Conservation (phyloP, 2,113 vertebrate genomes). For the Kryptolebias marmoratus region DNA sequence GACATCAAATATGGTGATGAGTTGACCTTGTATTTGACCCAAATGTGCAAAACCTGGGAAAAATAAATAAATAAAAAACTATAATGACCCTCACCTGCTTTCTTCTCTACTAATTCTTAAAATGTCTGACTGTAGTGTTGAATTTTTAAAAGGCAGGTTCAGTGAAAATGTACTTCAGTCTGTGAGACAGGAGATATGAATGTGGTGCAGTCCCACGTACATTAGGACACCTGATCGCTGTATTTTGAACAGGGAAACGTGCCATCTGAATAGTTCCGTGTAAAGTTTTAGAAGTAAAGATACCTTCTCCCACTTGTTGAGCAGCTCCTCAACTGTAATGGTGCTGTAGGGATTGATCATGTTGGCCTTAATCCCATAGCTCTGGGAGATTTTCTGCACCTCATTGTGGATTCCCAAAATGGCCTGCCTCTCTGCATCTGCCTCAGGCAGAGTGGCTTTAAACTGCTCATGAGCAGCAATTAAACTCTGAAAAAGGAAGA, state of each 20-base stretch:
- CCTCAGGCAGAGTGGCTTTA: slow-evolving; percentile 83
- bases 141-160: too few relatives aligned
- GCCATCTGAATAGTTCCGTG: neutral
- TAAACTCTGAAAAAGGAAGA: slow-evolving; percentile 83
- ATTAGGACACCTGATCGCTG: too few relatives aligned
- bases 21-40: neutral
- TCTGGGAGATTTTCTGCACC: slow-evolving; percentile 96
- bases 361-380: slow-evolving; percentile 89
- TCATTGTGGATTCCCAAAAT: slow-evolving; percentile 95
- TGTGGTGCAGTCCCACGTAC: too few relatives aligned
- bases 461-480: slow-evolving; percentile 93
- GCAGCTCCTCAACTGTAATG: slow-evolving; percentile 89
- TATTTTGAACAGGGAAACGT: neutral
- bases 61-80: too few relatives aligned
- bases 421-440: slow-evolving; percentile 93
- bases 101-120: too few relatives aligned
- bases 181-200: too few relatives aligned
- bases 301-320: slow-evolving; percentile 97
- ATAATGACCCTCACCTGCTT: too few relatives aligned
- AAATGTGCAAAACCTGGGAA: neutral
- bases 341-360: slow-evolving; percentile 92
- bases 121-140: too few relatives aligned
- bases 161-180: too few relatives aligned
- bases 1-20: neutral
- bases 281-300: slow-evolving; percentile 5